A percentile compares a stretch with the other conserved stretches of the same genome.
These are phyloP conservation scores for Etheostoma spectabile DNA, from an alignment of 2,113 vertebrate genomes.

Conservation along the genomic window DNA sequence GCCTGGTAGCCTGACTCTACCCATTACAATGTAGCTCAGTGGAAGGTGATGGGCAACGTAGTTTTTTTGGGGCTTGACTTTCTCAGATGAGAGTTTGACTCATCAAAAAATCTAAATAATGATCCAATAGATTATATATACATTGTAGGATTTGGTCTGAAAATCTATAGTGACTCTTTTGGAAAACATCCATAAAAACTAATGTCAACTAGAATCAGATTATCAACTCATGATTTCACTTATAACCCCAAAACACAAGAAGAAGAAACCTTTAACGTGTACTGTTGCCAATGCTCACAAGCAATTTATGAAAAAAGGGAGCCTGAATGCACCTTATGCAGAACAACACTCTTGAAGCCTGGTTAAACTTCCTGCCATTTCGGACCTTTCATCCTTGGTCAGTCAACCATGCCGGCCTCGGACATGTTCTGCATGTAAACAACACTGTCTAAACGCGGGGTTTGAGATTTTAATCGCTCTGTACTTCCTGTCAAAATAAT, in stretches of 20 bases:
- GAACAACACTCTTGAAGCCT: slow-evolving; percentile 5
- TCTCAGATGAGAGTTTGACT: slow-evolving; percentile 4
- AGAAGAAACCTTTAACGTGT: background rate
- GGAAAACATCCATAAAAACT: background rate
- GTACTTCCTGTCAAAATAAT: slow-evolving; percentile 46
- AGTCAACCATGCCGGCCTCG: slow-evolving; percentile 38
- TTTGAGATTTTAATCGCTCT: slow-evolving; percentile 41
- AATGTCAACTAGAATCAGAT: background rate
- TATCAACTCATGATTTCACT: background rate
- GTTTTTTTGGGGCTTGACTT: slow-evolving; percentile 34
- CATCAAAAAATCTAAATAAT: background rate
- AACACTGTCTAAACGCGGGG: slow-evolving; percentile 33
- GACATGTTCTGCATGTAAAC: slow-evolving; percentile 62
- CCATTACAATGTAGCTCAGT: slow-evolving; percentile 45
- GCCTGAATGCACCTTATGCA: slow-evolving; percentile 47
- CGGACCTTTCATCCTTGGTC: slow-evolving; percentile 52
- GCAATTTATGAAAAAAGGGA: slow-evolving; percentile 29
- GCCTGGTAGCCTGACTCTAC: slow-evolving; percentile 10
- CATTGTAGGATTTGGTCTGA: slow-evolving; percentile 2
- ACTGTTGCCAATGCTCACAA: slow-evolving; percentile 1
- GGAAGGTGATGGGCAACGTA: slow-evolving; percentile 29
- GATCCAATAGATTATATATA: slow-evolving; percentile 9
- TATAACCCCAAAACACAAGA: slow-evolving; percentile 1
- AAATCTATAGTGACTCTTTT: background rate
- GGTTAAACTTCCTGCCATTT: slow-evolving; percentile 39